These are phyloP conservation scores for Panopea generosa DNA, from an alignment of 2,888 invertebrate species.

Conservation along the genomic window DNA sequence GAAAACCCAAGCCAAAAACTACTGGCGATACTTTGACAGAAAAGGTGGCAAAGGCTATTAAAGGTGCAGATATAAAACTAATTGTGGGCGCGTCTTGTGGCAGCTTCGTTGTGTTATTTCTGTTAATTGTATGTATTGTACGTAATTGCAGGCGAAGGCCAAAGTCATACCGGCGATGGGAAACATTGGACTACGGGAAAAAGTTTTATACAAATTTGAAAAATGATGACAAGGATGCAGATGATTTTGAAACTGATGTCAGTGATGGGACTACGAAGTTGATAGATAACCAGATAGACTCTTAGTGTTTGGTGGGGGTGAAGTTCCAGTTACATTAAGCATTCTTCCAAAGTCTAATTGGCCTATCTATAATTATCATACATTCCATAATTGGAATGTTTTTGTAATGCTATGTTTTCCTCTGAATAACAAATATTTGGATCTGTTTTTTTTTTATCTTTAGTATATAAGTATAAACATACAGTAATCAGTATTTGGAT, in stretches of 20 bases:
- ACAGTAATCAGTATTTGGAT: too few relatives aligned
- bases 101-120: constrained; percentile 53
- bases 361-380: too few relatives aligned
- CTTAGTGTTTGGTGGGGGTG: background rate
- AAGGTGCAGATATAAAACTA: constrained; percentile 58
- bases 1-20: constrained; percentile 36
- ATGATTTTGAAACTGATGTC: constrained; percentile 71
- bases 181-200: constrained; percentile 69
- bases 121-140: constrained; percentile 57
- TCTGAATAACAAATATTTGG: too few relatives aligned
- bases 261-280: constrained; percentile 65
- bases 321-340: too few relatives aligned
- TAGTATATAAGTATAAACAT: too few relatives aligned
- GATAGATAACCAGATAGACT: constrained; percentile 31
- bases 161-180: constrained; percentile 68
- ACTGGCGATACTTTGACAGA: constrained; percentile 51
- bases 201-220: constrained; percentile 70
- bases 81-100: constrained; percentile 60
- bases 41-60: constrained; percentile 46
- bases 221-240: constrained; percentile 64
- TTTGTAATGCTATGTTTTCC: too few relatives aligned
- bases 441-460: too few relatives aligned
- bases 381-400: too few relatives aligned
- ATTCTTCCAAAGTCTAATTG: constrained; percentile 4
- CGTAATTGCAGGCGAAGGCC: constrained; percentile 42